Evolutionary conservation across 2,888 invertebrate genomes (phyloP).

Genomic region (Conomelus anceps): DNA sequence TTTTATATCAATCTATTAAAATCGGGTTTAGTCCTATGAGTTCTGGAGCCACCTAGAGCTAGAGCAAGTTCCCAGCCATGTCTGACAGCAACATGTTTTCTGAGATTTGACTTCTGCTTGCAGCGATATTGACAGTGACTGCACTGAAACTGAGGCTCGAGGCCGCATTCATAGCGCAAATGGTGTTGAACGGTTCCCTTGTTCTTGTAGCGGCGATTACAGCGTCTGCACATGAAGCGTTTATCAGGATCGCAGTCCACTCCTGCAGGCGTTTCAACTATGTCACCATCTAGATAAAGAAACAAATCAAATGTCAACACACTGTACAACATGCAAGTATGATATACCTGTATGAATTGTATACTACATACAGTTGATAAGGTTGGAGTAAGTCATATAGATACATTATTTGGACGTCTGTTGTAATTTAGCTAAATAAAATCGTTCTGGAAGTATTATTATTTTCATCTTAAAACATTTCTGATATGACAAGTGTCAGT

Average conservation of each 20-base stretch:
- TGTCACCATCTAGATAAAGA: not conserved
- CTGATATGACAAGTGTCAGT: no score
- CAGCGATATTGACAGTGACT: conserved; percentile 37
- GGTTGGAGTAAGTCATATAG: no score
- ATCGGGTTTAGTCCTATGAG: no score
- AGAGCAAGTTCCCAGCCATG: no score
- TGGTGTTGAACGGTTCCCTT: not conserved
- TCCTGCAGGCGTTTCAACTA: not conserved
- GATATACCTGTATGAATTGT: no score
- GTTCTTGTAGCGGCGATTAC: not conserved
- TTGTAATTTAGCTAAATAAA: no score
- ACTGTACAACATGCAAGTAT: not conserved
- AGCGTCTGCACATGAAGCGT: conserved; percentile 25
- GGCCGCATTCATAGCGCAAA: conserved; percentile 40
- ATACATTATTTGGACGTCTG: no score
- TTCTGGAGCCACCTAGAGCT: no score
- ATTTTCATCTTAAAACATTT: no score
- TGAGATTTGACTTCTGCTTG: conserved; percentile 38
- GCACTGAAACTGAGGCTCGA: conserved; percentile 34
- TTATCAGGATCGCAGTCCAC: not conserved
- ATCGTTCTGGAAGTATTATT: no score
- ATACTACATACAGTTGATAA: no score
- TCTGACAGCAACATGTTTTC: not conserved
- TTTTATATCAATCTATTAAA: no score
- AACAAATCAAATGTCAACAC: not conserved